Evolutionary conservation across 2,797 vertebrate species (phyloP).

Genomic region (Chaunax sp.): DNA sequence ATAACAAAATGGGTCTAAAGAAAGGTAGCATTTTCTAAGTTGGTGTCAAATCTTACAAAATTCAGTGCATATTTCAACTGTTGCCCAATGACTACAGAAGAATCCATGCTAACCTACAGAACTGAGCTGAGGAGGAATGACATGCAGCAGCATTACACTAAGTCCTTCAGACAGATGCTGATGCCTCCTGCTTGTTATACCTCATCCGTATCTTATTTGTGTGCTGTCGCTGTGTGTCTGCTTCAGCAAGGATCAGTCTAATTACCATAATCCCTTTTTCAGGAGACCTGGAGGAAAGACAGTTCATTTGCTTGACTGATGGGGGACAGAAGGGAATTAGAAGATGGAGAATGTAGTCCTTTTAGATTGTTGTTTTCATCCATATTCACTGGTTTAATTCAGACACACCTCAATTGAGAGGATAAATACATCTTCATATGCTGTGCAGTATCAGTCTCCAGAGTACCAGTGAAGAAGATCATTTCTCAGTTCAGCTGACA

Average conservation of each 20-base stretch:
- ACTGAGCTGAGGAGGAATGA: neutral
- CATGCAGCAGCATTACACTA: slow-evolving; percentile 14
- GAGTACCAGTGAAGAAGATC: neutral
- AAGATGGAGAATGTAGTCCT: slow-evolving; percentile 4
- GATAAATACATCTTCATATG: neutral
- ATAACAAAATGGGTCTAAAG: neutral
- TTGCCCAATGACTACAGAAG: too few species aligned
- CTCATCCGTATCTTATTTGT: slow-evolving; percentile 28
- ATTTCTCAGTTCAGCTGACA: slow-evolving; percentile 13
- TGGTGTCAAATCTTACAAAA: too few species aligned
- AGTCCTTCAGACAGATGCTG: slow-evolving; percentile 25
- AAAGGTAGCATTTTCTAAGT: neutral
- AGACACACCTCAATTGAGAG: neutral
- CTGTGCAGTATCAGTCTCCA: neutral
- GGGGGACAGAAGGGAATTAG: slow-evolving; percentile 9
- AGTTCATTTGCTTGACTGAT: slow-evolving; percentile 27
- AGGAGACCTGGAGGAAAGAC: slow-evolving; percentile 17
- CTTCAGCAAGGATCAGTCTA: slow-evolving; percentile 29
- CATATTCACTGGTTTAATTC: neutral
- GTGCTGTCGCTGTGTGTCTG: slow-evolving; percentile 23
- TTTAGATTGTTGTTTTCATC: slow-evolving; percentile 9
- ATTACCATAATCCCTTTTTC: slow-evolving; percentile 47
- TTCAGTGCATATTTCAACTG: too few species aligned
- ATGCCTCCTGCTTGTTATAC: slow-evolving; percentile 23
- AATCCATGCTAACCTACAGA: too few species aligned